A percentile compares a stretch with the other conserved stretches of the same genome.
Evolutionary conservation across 2,797 vertebrate genomes (phyloP).

Genomic region (Sitta carolinensis): DNA sequence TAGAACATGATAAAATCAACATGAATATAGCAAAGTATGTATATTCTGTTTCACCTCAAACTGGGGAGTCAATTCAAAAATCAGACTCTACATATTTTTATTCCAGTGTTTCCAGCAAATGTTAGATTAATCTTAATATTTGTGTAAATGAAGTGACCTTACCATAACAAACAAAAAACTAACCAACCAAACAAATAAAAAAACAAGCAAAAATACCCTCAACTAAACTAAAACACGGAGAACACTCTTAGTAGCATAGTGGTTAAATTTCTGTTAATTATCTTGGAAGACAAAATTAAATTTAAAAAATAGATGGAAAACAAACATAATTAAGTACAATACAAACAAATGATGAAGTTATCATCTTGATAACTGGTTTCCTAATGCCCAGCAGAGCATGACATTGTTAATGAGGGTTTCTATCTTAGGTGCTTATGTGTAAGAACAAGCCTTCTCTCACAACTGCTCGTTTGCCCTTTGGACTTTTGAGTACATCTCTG

Average conservation of each 20-base stretch:
- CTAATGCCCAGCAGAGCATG: not conserved
- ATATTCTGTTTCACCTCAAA: not conserved
- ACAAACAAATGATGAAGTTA: not conserved
- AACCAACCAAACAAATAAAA: not conserved
- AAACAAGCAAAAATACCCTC: not conserved
- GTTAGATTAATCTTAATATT: not conserved
- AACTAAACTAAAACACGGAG: not conserved
- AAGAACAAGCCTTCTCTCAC: not conserved
- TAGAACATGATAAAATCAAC: not conserved
- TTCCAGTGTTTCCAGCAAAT: not conserved
- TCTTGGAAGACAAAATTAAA: not conserved
- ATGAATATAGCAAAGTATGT: not conserved
- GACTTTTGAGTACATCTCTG: not conserved
- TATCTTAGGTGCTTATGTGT: not conserved
- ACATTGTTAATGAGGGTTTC: rapidly evolving
- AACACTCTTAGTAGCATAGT: not conserved
- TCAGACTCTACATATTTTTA: not conserved
- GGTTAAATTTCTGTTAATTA: not conserved
- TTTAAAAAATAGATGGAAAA: not conserved
- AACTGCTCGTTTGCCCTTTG: rapidly evolving
- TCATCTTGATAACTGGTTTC: not conserved
- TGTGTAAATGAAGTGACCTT: not conserved
- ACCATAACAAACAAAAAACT: not conserved
- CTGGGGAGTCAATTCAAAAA: not conserved
- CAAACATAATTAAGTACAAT: not conserved